These are phyloP conservation scores for Hirundichthys speculiger DNA, from an alignment of 2,113 vertebrate genomes.

Conservation along the genomic window DNA sequence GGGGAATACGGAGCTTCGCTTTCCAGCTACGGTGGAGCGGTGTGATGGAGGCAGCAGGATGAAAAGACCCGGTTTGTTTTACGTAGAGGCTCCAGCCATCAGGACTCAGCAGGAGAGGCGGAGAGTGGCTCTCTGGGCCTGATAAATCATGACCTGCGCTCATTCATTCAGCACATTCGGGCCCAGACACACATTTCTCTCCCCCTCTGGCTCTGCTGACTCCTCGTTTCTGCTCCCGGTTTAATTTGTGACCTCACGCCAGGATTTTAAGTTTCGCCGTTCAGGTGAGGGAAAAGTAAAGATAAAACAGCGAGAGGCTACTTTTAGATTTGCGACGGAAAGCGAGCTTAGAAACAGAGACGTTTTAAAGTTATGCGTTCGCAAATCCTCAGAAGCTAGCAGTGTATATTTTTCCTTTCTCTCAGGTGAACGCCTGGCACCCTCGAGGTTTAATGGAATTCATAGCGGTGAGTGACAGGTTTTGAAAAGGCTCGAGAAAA, in stretches of 20 bases:
- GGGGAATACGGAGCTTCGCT: slow-evolving; percentile 66
- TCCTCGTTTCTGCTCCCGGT: slow-evolving; percentile 70
- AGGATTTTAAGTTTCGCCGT: slow-evolving; percentile 61
- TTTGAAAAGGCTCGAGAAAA: slow-evolving; percentile 77
- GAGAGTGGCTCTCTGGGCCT: slow-evolving; percentile 66
- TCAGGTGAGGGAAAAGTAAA: slow-evolving; percentile 46
- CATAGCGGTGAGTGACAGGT: slow-evolving; percentile 73
- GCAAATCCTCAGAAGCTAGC: slow-evolving; percentile 46
- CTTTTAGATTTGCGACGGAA: slow-evolving; percentile 17
- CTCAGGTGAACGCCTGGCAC: slow-evolving; percentile 59
- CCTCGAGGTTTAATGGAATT: slow-evolving; percentile 75
- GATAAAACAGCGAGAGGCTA: slow-evolving; percentile 22
- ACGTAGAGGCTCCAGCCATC: slow-evolving; percentile 79
- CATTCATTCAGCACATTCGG: slow-evolving; percentile 81
- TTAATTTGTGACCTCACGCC: slow-evolving; percentile 76
- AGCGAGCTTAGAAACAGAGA: neutral
- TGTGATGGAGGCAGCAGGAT: slow-evolving; percentile 70
- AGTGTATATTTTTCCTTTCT: slow-evolving; percentile 66
- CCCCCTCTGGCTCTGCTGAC: slow-evolving; percentile 75
- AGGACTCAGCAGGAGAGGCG: slow-evolving; percentile 73
- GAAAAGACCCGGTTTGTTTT: slow-evolving; percentile 81
- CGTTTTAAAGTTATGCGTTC: slow-evolving; percentile 42
- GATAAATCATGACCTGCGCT: slow-evolving; percentile 79
- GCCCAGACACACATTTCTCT: slow-evolving; percentile 71
- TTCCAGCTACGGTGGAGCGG: slow-evolving; percentile 41